Conservation (phyloP, 2,888 invertebrate genomes). For the Brachyptera putata region DNA sequence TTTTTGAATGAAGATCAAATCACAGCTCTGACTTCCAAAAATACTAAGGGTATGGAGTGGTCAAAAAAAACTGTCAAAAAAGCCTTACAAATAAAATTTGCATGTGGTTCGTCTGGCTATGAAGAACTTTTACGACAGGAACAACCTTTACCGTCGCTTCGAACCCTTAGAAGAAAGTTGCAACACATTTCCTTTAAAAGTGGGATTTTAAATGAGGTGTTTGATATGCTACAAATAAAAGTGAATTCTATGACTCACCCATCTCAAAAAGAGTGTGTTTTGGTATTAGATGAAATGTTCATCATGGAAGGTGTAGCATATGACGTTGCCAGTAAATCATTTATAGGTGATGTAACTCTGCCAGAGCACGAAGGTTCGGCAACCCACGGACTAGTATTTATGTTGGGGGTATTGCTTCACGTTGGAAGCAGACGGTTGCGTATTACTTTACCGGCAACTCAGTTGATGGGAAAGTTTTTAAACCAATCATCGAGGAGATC, state of each 20-base stretch:
- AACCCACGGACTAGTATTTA: constrained; percentile 37
- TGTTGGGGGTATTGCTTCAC: constrained; percentile 36
- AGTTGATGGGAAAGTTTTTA: constrained; percentile 33
- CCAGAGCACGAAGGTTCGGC: constrained; percentile 30
- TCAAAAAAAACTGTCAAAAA: not conserved
- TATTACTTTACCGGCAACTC: constrained; percentile 37
- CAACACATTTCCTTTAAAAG: not conserved
- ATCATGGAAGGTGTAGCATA: not conserved
- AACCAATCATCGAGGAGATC: constrained; percentile 32
- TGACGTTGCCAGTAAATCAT: not conserved
- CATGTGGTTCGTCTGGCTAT: not conserved
- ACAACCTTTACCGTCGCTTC: not conserved
- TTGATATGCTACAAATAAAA: not conserved
- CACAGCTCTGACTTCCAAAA: not conserved
- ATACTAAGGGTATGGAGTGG: not conserved
- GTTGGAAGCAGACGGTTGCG: constrained; percentile 38
- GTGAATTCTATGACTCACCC: not conserved
- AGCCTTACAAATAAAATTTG: not conserved
- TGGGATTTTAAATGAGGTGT: not conserved
- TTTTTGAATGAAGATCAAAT: constrained; percentile 1
- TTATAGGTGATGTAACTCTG: not conserved
- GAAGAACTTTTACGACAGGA: not conserved
- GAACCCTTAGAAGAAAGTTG: not conserved
- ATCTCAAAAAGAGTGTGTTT: not conserved
- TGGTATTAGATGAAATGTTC: not conserved